Conservation (phyloP, 2,113 vertebrate genomes). For the Corapipo altera region DNA sequence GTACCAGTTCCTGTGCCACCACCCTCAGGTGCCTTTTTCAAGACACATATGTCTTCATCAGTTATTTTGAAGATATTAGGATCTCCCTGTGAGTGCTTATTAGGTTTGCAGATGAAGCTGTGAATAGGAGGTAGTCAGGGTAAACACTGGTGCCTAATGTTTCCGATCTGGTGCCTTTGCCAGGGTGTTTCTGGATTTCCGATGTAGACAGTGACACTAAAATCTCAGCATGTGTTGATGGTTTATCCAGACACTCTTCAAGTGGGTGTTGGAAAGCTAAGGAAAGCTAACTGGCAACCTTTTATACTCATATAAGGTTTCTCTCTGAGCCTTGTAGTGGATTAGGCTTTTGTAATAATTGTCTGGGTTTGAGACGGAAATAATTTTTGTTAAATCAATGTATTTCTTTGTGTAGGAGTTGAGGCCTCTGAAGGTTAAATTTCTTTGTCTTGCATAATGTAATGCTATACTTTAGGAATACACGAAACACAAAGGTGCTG, state of each 20-base stretch:
- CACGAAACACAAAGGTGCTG: not conserved
- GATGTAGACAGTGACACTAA: not conserved
- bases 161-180: not conserved
- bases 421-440: not conserved
- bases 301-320: not conserved
- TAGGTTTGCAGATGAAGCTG: not conserved
- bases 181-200: conserved; percentile 29
- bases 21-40: not conserved
- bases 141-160: not conserved
- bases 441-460: not conserved
- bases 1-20: not conserved
- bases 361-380: conserved; percentile 1
- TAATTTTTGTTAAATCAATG: not conserved
- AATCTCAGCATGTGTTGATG: conserved; percentile 3
- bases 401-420: not conserved
- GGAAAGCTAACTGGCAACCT: not conserved
- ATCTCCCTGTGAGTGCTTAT: not conserved
- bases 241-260: conserved; percentile 38
- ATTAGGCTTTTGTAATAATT: not conserved
- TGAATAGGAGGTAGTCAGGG: not conserved
- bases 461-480: not conserved
- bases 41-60: not conserved
- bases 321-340: not conserved
- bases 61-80: not conserved
- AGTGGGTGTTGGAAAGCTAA: not conserved